Evolutionary conservation across 2,888 invertebrate species (phyloP).

Genomic region (Aspidapion aeneum): DNA sequence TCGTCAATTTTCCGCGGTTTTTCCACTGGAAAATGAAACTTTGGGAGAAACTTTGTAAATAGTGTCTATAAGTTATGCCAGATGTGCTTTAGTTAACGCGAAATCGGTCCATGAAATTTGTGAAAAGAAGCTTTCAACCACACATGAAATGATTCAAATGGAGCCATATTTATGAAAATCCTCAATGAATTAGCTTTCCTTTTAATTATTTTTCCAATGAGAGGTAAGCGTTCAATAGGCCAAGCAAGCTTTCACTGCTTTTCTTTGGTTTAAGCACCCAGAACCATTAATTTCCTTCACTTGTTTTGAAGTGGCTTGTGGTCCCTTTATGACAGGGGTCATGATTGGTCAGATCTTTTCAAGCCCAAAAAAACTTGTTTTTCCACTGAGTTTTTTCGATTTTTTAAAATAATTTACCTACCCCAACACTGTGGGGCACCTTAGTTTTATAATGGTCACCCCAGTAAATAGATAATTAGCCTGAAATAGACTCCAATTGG

Average conservation of each 20-base stretch:
- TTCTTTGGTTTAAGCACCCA: background rate
- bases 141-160: conserved; percentile 33
- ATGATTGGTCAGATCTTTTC: conserved; percentile 33
- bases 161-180: conserved; percentile 62
- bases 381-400: conserved; percentile 10
- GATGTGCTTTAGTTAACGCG: conserved; percentile 24
- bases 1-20: conserved; percentile 8
- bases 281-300: conserved; percentile 3
- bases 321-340: conserved; percentile 37
- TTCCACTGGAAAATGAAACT: conserved; percentile 1
- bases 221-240: conserved; percentile 38
- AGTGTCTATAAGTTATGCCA: conserved; percentile 11
- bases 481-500: background rate
- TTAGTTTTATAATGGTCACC: background rate
- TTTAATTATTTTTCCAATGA: conserved; percentile 39
- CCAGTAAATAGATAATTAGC: background rate
- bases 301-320: conserved; percentile 30
- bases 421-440: background rate
- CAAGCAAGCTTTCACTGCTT: background rate
- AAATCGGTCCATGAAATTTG: conserved; percentile 27
- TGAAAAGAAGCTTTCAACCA: conserved; percentile 33
- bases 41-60: conserved; percentile 1
- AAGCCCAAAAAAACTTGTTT: conserved; percentile 23
- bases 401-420: background rate
- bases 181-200: conserved; percentile 38